Base-by-base conservation (phyloP, 2,888 invertebrate genomes). In the Lumbricus terrestris region DNA sequence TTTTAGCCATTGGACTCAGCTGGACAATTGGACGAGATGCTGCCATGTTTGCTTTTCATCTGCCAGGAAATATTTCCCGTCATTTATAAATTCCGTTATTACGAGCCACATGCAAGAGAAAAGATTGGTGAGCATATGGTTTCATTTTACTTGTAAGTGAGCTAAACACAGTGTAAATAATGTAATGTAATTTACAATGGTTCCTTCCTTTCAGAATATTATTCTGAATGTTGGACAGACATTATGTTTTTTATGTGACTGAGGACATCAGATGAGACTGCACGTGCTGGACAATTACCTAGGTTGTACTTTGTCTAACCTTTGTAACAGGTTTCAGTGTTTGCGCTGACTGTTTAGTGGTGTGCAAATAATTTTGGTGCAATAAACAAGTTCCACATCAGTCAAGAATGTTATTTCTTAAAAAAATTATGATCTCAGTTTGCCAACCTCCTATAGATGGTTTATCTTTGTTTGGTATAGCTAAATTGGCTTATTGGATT, bases 61-160 rank as follows among this genome's bases (percentile, higher is more conserved):
- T 91, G 94, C 82, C 92, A 94, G 38, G 95, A 95, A 91, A 93
- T 95, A 29, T 95, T 95, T 91, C 95, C 95, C 1, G 93, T 93
- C 42, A 95, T 94, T 92, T 93, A 94, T 88, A 94, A 94, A 91
- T 95, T 95, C 95, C 92, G 94, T 89, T 95, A 94, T 91, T 93
- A 92, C 38, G 92, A 93, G 88, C 90, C 92, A 29, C 92, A 92
- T n/a, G 93, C 94, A 33, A 92, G 94, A 85, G 94, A 94, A 91
- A 91, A 92, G 88, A 94, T 95, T 89, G 94, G 94, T 93, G 29
- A 35, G 88, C n/a, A 40, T 23, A 11, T 8, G 6, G 42, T 38
- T 33, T 40, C 6, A 20, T 38, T 42, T 88, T 88, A 23, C 29
- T 37, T 42, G 1, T 8, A 23, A 37, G 35, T 34, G 13, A 37